Percentiles rank a stretch among this genome's conserved stretches.
phyloP scores from a whole-genome alignment of 2,888 invertebrate species.

The Amphipyra tragopoginis region DNA sequence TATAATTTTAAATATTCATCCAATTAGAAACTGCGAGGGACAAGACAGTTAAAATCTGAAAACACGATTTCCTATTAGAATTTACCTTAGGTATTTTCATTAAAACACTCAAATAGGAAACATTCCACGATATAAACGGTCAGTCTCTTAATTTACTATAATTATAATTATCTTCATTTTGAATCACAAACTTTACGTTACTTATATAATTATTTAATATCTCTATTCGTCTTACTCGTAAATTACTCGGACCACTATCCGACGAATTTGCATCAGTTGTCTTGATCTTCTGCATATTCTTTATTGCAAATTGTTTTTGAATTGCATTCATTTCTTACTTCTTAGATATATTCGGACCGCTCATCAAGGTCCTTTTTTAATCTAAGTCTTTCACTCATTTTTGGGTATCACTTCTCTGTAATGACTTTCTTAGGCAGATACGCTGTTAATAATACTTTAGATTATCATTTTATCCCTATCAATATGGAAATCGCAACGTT shows the following conservation, averaged over 20 bases:
- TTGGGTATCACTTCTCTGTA: not conserved
- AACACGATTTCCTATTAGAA: not conserved
- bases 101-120: not conserved
- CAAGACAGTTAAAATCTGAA: no score
- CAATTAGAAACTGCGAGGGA: no score
- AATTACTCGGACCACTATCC: not conserved
- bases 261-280: not conserved
- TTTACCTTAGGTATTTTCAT: not conserved
- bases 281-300: not conserved
- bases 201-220: no score
- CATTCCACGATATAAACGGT: no score
- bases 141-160: no score
- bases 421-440: constrained; percentile 39
- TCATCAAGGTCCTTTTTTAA: no score
- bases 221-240: no score
- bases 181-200: no score
- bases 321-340: not conserved
- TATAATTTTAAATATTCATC: no score
- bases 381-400: no score
- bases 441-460: constrained; percentile 26
- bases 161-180: no score
- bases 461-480: constrained; percentile 40
- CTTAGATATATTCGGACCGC: not conserved
- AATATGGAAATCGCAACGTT: constrained; percentile 21
- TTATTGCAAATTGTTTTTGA: not conserved